Conservation (phyloP, 2,888 invertebrate genomes). For the Diachrysia chrysitis region DNA sequence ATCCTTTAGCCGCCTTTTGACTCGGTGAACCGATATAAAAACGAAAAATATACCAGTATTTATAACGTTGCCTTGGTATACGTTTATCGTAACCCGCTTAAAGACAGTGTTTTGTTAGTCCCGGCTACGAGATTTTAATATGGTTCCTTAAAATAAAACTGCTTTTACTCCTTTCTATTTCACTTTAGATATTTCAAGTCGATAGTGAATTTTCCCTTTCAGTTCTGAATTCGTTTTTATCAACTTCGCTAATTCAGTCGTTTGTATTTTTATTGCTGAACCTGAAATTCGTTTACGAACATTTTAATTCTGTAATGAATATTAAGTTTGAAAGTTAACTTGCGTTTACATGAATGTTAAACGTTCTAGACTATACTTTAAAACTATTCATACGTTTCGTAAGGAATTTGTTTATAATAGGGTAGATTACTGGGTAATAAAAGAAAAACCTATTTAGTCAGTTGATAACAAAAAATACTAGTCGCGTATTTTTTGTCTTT, state of each 20-base stretch:
- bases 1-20: constrained; percentile 14
- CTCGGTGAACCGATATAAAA: constrained; percentile 24
- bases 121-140: constrained; percentile 37
- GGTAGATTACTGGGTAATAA: too few species aligned
- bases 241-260: constrained; percentile 12
- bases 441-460: too few species aligned
- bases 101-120: constrained; percentile 25
- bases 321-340: too few species aligned
- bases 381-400: too few species aligned
- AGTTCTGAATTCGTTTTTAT: constrained; percentile 23
- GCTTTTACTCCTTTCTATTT: constrained; percentile 31
- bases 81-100: constrained; percentile 38
- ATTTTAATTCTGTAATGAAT: not conserved
- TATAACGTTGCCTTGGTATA: constrained; percentile 36
- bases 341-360: not conserved
- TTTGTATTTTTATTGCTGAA: constrained; percentile 11
- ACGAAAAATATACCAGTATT: constrained; percentile 30
- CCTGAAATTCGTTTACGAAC: constrained; percentile 3
- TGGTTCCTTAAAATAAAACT: constrained; percentile 29
- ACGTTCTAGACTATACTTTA: too few species aligned
- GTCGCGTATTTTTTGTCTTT: too few species aligned
- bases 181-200: constrained; percentile 15
- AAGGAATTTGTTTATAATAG: too few species aligned
- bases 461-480: too few species aligned
- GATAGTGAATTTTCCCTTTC: constrained; percentile 33